Base-by-base conservation (phyloP, 2,888 invertebrate genomes). In the Hyppa rectilinea region DNA sequence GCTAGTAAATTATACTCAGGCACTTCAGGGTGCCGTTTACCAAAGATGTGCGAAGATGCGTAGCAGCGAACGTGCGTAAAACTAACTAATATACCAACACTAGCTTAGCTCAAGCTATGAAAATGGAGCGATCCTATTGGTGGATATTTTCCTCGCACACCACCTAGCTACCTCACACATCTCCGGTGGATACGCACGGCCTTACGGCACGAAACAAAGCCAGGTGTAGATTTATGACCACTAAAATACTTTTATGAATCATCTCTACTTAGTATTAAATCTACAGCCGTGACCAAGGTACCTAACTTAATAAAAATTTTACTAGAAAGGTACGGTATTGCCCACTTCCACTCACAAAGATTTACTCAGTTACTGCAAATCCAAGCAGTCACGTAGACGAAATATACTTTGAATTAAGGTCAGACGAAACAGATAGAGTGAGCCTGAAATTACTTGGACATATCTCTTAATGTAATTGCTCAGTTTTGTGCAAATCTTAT, bases 401-500 rank as follows among this genome's bases (percentile, higher is more conserved):
- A 80, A 72, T 73, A 69, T 64, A 73, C 53, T 68, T 75, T 23
- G 70, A 60, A 73, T 71, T 69, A 71, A 79, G 66, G 71, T 60
- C 59, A 47, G 40, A 62, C 40, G 60, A 64, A 76, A 66, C 31
- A 72, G 66, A 76, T 66, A 71, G 76, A 71, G 70, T 68, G 38
- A 23, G 52, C 26, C 62, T 43, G 36, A 68, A 73, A 71, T 75
- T 62, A 71, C 61, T 52, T 45, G 65, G 71, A 73, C 66, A 66
- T 69, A 38, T 59, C 43, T 50, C 45, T 36, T 66, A 73, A 71
- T 73, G 71, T 68, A 68, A 75, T 71, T 74, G 64, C 36, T 55
- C 49, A 45, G 64, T 40, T 52, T 58, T 64, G 53, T 69, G 50
- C 40, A 65, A 69, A 63, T 72, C 47, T 71, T 68, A 53, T 74